Evolutionary conservation across 2,888 invertebrate species (phyloP), one percentile per base, ranked within the genome.

Genomic region (Didymodactylos carnosus): DNA sequence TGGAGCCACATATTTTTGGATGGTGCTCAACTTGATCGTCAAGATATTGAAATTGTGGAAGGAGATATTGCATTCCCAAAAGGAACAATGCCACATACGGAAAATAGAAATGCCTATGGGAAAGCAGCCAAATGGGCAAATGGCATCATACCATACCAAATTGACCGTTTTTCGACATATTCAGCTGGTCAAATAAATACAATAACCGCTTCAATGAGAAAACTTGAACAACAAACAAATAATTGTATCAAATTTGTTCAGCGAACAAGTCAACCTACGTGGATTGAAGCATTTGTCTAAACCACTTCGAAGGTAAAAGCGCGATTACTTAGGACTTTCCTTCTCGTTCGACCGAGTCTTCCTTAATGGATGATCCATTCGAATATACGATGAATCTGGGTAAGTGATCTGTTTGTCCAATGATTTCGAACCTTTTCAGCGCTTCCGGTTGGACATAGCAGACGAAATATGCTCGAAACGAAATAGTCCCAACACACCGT

Each of bases 151-250:
- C 73, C 73, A 29, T 73, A 41, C n/a, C n/a, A 27, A 35, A 70
- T 73, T 23, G 70, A 71, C 19, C 16, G 23, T n/a, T n/a, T n/a
- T n/a, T 23, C 27, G 40, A 39, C 27, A 23, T 39, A 29, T 73
- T 39, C 27, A 19, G 39, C 23, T 70, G 13, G 27, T 35, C 70
- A 70, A 43, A 40, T 43, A 1, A 27, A 3, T 3, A 70, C 70
- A n/a, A 73, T 73, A 25, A 13, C 23, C 3, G 40, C 70, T 49
- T 23, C 70, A 13, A 46, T 73, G 49, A 41, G 46, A 51, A 39
- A 23, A 40, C 70, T 73, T 71, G 73, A 73, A 49, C 39, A 39
- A 49, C 73, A 73, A 73, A 73, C 73, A n/a, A 53, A 39, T 39
- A 51, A 70, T 39, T 74, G 74, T 40, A 71, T 74, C 25, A 29